These are phyloP conservation scores for Tragelaphus scriptus DNA, from an alignment of 2,113 vertebrate species.

Conservation along the genomic window DNA sequence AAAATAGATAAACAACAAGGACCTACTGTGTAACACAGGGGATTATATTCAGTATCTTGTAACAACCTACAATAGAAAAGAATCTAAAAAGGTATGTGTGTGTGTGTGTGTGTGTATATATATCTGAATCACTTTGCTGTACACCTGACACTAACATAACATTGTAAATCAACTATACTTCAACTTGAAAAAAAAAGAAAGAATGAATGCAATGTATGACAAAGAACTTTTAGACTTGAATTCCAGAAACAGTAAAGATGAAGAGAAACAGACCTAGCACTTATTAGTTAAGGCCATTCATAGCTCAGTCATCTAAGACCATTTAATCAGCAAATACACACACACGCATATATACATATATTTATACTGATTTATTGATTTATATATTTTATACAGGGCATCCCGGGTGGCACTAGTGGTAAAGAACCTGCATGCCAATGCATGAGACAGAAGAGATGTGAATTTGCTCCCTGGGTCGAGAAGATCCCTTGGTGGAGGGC, in stretches of 20 bases:
- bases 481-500: not conserved
- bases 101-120: no score
- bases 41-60: not conserved
- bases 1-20: not conserved
- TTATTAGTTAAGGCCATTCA: not conserved
- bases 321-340: not conserved
- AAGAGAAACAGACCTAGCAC: not conserved
- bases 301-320: not conserved
- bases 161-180: not conserved
- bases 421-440: not conserved
- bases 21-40: not conserved
- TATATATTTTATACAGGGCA: not conserved
- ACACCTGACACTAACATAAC: not conserved
- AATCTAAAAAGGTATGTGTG: not conserved
- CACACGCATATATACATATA: not conserved
- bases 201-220: not conserved
- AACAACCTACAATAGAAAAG: not conserved
- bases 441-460: not conserved
- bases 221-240: not conserved
- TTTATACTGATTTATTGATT: not conserved
- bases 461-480: not conserved
- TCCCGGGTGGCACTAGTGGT: rapidly evolving
- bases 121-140: not conserved
- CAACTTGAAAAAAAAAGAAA: not conserved
- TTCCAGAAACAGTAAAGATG: not conserved